These are phyloP conservation scores for Onychostoma macrolepis DNA, from an alignment of 2,113 vertebrate genomes.

Conservation along the genomic window DNA sequence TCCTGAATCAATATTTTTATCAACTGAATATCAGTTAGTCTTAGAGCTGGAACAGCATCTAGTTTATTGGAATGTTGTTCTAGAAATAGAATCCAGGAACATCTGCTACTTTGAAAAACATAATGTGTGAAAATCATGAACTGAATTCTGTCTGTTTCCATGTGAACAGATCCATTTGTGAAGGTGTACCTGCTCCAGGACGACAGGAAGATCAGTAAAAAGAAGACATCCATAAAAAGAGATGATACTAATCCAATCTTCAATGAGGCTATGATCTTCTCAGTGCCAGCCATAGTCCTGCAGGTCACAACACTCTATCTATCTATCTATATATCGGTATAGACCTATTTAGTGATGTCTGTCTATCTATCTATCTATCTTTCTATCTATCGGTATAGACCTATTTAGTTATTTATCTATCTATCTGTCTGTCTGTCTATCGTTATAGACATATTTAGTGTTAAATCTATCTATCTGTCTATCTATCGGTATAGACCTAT, in stretches of 20 bases:
- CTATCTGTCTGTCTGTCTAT: neutral
- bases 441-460: too few species aligned
- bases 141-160: neutral
- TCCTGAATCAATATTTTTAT: neutral
- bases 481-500: neutral
- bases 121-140: neutral
- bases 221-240: slow-evolving; percentile 92
- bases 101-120: neutral
- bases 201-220: slow-evolving; percentile 97
- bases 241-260: slow-evolving; percentile 96
- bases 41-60: neutral
- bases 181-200: slow-evolving; percentile 99
- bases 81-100: neutral
- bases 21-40: neutral
- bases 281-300: slow-evolving; percentile 90
- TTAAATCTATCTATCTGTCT: neutral
- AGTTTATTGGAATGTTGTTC: neutral
- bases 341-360: too few species aligned
- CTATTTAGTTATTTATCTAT: too few species aligned
- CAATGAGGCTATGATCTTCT: slow-evolving; percentile 99
- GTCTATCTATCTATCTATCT: neutral
- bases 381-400: too few species aligned
- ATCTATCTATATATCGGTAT: neutral
- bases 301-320: slow-evolving; percentile 77
- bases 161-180: slow-evolving; percentile 89